A percentile compares a stretch with the other conserved stretches of the same genome.
phyloP scores from a whole-genome alignment of 2,888 invertebrate genomes.

The Apamea monoglypha region DNA sequence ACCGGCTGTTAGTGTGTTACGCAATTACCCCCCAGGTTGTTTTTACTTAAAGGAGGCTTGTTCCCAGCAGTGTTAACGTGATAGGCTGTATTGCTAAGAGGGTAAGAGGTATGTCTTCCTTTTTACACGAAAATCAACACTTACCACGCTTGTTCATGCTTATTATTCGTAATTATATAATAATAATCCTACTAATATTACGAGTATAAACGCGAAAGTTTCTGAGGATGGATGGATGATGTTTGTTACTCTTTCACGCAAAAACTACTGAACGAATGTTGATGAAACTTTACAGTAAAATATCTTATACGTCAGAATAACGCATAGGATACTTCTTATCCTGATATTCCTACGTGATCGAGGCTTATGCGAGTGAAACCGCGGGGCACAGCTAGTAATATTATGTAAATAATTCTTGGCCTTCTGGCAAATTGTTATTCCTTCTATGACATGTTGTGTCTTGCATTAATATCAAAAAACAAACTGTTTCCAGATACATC shows the following conservation, averaged over 20 bases:
- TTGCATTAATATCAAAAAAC: neutral
- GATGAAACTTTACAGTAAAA: too few relatives aligned
- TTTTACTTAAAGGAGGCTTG: neutral
- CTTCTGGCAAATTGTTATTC: neutral
- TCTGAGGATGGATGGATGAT: too few relatives aligned
- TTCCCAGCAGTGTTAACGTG: neutral
- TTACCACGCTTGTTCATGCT: neutral
- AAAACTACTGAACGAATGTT: too few relatives aligned
- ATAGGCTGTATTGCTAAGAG: neutral
- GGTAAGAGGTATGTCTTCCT: neutral
- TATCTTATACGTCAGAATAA: too few relatives aligned
- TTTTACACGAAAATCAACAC: neutral
- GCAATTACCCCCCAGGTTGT: neutral
- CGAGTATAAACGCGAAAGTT: too few relatives aligned
- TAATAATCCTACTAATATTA: too few relatives aligned
- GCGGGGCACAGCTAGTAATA: too few relatives aligned
- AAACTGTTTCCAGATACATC: conserved; percentile 80
- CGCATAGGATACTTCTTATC: too few relatives aligned
- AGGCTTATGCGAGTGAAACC: too few relatives aligned
- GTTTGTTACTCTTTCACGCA: too few relatives aligned
- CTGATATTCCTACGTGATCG: too few relatives aligned
- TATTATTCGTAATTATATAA: too few relatives aligned
- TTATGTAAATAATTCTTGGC: neutral
- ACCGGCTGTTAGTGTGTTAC: neutral
- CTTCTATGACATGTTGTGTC: neutral